These are phyloP conservation scores for Drosophila ohnishii DNA, from an alignment of 1,140 invertebrate genomes.

Conservation along the genomic window DNA sequence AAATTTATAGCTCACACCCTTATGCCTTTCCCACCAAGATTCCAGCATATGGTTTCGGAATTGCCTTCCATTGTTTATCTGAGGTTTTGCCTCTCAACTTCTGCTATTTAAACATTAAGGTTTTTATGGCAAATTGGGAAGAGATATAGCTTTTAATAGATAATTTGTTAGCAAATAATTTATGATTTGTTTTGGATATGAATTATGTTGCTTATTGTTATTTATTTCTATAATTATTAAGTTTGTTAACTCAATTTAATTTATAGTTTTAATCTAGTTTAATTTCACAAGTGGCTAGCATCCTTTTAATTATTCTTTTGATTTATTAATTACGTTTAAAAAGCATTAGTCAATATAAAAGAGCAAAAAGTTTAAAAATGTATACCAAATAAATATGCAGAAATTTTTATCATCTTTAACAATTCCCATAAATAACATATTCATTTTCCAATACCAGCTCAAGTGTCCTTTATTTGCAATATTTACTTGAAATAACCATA, in stretches of 20 bases:
- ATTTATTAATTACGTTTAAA: no score
- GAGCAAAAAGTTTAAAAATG: background rate
- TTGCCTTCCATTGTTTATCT: slow-evolving; percentile 25
- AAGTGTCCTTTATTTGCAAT: background rate
- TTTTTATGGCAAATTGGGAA: slow-evolving; percentile 2
- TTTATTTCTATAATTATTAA: background rate
- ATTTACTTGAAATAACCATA: background rate
- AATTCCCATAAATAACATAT: background rate
- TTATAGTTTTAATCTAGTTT: background rate
- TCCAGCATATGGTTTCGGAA: slow-evolving; percentile 27
- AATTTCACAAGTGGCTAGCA: no score
- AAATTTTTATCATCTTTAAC: background rate
- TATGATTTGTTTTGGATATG: background rate
- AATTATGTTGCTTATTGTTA: background rate
- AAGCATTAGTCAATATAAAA: background rate
- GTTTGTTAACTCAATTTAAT: background rate
- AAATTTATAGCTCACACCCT: slow-evolving; percentile 40
- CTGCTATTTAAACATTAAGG: background rate
- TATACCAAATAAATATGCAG: background rate
- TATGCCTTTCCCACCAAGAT: background rate
- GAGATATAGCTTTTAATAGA: background rate
- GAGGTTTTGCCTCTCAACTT: slow-evolving; percentile 1
- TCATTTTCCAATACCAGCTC: background rate
- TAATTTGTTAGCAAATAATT: background rate
- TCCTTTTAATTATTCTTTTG: no score